A percentile compares a stretch with the other conserved stretches of the same genome.
Evolutionary conservation across 2,113 vertebrate genomes (phyloP).

Genomic region (Amphiprion percula): DNA sequence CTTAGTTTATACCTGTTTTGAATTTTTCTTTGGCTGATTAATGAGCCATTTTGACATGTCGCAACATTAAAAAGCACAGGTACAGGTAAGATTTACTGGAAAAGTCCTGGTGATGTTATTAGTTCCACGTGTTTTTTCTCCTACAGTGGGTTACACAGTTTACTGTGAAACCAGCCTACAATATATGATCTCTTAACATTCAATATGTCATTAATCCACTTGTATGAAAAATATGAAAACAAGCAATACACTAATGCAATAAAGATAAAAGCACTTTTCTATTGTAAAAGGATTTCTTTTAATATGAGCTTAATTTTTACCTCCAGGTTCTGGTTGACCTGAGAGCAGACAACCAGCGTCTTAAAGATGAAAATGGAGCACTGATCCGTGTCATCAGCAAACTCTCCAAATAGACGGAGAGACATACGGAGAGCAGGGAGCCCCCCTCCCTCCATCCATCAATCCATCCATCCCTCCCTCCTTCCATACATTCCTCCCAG

Average conservation of each 20-base stretch:
- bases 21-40: no score
- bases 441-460: slow-evolving; percentile 44
- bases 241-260: neutral
- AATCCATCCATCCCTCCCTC: slow-evolving; percentile 53
- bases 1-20: neutral
- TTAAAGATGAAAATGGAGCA: slow-evolving; percentile 98
- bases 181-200: neutral
- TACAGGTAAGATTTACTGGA: neutral
- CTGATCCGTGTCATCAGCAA: slow-evolving; percentile 99
- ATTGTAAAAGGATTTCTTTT: slow-evolving; percentile 24
- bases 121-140: neutral
- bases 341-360: slow-evolving; percentile 96
- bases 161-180: neutral
- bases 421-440: slow-evolving; percentile 69
- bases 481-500: slow-evolving; percentile 76
- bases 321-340: slow-evolving; percentile 93
- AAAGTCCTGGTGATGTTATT: neutral
- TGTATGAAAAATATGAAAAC: neutral
- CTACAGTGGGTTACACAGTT: neutral
- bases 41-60: no score
- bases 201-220: neutral
- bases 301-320: slow-evolving; percentile 30
- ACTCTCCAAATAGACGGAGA: slow-evolving; percentile 92
- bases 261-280: neutral
- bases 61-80: no score